phyloP scores from a whole-genome alignment of 2,888 invertebrate species.

The Drosophila paramelanica region DNA sequence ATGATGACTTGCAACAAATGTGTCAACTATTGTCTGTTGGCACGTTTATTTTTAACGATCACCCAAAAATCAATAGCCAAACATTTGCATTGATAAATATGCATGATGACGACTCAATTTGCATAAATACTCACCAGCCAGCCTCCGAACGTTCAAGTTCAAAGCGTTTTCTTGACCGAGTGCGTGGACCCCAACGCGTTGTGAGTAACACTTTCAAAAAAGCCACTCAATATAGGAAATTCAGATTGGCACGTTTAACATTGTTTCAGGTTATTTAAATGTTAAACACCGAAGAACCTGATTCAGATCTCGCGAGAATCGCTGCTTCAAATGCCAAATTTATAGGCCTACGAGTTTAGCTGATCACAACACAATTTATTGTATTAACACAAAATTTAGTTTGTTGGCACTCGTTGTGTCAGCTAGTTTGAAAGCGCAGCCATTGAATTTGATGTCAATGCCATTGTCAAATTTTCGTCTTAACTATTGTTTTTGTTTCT shows the following conservation, averaged over 20 bases:
- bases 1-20: constrained; percentile 39
- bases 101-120: constrained; percentile 37
- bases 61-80: constrained; percentile 46
- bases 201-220: constrained; percentile 14
- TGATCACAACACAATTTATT: constrained; percentile 1
- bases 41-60: constrained; percentile 47
- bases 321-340: constrained; percentile 10
- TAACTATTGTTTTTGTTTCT: neutral
- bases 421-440: neutral
- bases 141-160: constrained; percentile 56
- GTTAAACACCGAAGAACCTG: neutral
- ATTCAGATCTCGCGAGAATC: neutral
- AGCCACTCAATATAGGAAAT: neutral
- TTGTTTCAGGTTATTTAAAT: neutral
- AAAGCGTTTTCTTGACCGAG: constrained; percentile 57
- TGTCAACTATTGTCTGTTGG: constrained; percentile 39
- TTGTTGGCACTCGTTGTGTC: neutral
- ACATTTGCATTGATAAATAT: constrained; percentile 55
- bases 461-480: constrained; percentile 47
- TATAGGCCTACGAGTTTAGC: constrained; percentile 5
- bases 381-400: constrained; percentile 1
- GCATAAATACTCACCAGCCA: constrained; percentile 30
- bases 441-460: constrained; percentile 67
- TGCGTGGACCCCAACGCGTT: constrained; percentile 2
- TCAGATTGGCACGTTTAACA: neutral